Conservation (phyloP, 2,113 vertebrate genomes). For the Alouatta palliata region DNA sequence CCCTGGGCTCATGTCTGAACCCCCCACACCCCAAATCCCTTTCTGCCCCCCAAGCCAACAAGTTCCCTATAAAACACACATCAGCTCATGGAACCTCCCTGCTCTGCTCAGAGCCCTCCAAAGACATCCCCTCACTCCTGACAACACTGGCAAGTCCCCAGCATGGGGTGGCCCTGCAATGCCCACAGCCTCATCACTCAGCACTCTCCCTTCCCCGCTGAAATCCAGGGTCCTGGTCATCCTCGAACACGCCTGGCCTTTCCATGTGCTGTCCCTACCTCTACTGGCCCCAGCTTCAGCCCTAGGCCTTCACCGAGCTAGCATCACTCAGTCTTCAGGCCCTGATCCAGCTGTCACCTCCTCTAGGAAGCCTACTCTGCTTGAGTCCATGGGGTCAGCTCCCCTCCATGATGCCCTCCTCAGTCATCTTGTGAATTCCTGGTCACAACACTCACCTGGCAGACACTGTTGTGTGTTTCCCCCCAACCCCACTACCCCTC, state of each 20-base stretch:
- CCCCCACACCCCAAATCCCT: background rate
- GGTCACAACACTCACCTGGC: background rate
- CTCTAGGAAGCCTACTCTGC: background rate
- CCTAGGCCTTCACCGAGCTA: background rate
- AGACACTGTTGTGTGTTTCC: no score
- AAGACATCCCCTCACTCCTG: background rate
- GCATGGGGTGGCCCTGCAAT: no score
- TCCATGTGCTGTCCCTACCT: background rate
- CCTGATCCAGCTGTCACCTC: background rate
- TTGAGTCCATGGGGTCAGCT: background rate
- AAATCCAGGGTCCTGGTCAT: background rate
- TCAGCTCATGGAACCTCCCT: background rate
- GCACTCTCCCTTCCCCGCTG: background rate
- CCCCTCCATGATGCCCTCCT: fast-evolving
- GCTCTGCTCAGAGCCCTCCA: background rate
- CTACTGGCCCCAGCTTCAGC: background rate
- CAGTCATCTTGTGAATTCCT: background rate
- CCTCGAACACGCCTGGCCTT: background rate
- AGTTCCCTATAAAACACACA: background rate
- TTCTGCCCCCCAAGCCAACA: background rate
- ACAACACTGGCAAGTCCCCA: background rate
- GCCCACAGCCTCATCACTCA: no score
- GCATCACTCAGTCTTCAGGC: background rate
- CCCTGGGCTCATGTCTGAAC: fast-evolving
- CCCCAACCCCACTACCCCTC: background rate